Conservation (phyloP, 2,113 vertebrate genomes). For the Prinia subflava region DNA sequence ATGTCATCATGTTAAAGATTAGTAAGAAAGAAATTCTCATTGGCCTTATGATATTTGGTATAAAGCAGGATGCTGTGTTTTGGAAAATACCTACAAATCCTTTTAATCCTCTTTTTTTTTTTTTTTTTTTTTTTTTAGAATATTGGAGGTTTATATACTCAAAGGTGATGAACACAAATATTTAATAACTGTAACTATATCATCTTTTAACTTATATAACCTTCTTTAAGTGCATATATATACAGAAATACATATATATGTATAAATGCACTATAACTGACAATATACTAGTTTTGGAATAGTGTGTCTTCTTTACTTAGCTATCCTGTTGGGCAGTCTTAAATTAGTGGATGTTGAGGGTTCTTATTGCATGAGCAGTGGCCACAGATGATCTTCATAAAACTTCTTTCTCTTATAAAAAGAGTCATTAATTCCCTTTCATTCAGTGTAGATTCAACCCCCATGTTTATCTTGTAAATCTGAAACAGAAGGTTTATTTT, state of each 20-base stretch:
- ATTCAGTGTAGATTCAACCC: accelerated
- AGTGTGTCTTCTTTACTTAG: background rate
- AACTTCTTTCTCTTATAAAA: background rate
- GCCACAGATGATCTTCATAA: background rate
- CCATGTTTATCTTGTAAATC: background rate
- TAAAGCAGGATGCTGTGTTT: background rate
- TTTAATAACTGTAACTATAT: background rate
- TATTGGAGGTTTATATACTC: background rate
- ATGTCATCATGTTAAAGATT: background rate
- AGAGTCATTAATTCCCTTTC: background rate
- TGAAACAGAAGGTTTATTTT: background rate
- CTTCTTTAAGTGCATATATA: background rate
- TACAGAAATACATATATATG: background rate
- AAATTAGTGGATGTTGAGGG: accelerated
- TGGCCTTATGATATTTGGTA: background rate
- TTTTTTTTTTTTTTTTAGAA: background rate
- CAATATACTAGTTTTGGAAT: background rate
- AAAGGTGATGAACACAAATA: background rate
- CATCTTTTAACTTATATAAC: background rate
- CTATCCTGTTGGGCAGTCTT: background rate
- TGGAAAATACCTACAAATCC: background rate
- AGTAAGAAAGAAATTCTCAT: background rate
- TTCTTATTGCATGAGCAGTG: background rate
- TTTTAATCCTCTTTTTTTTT: background rate
- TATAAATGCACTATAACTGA: background rate